Evolutionary conservation across 2,797 vertebrate species (phyloP), one percentile per base, ranked within the genome.

Genomic region (Hippopotamyrus pictus): DNA sequence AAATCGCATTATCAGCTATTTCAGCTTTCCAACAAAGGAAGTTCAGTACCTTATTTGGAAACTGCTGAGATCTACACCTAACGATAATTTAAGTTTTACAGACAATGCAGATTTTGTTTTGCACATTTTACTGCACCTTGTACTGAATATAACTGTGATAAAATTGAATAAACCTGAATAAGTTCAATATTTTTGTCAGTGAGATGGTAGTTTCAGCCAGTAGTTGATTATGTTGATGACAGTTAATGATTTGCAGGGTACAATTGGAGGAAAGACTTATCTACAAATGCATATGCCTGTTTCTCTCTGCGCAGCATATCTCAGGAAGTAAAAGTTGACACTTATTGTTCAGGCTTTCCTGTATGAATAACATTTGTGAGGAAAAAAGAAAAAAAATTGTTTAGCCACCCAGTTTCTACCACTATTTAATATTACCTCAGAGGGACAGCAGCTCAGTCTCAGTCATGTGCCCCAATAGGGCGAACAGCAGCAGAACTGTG

Each of bases 271-370:
- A 79, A 79, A 79, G 73, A 79, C 73, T 44, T 44, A 79, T 79
- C 73, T 79, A 79, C 19, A 79, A 79, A 79, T 44, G 37, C 73
- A 44, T 79, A 7, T 79, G 73, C 6, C 41, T 19, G 73, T 44
- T 79, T 79, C 65, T 79, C 73, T 79, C 33, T 44, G 33, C 1
- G 14, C 33, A 79, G 41, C 37, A 79, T n/a, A 79, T 44, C 37
- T 79, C 41, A 0, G 73, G 17, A 79, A 79, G 73, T 79, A 79
- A 79, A 79, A 41, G 33, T 79, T 79, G 73, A 79, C 73, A 44
- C 73, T 79, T 79, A 79, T 79, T 79, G 73, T 79, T 79, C 41
- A n/a, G 37, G 73, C 73, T 79, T 79, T 79, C 73, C 73, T 79
- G 73, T 79, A 37, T 41, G 41, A 79, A 79, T n/a, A 79, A 46